Evolutionary conservation across 2,113 vertebrate species (phyloP).

Genomic region (Suncus etruscus): DNA sequence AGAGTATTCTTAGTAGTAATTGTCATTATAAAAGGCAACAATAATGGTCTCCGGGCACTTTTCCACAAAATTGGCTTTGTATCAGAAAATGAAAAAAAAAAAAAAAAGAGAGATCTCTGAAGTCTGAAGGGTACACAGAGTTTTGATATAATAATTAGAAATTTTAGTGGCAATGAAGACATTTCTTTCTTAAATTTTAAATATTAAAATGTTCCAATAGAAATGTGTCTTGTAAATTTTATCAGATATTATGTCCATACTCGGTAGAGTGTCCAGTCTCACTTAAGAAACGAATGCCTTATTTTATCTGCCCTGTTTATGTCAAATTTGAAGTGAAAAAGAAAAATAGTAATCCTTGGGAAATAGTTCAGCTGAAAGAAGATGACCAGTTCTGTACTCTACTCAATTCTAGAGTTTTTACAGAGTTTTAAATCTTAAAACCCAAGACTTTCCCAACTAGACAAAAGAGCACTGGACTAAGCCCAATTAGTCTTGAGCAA

Average conservation of each 20-base stretch:
- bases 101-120: too few relatives aligned
- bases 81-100: conserved; percentile 52
- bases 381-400: background rate
- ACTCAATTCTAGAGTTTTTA: conserved; percentile 34
- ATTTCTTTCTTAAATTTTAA: conserved; percentile 28
- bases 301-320: conserved; percentile 25
- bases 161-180: conserved; percentile 21
- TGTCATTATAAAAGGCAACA: conserved; percentile 59
- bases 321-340: conserved; percentile 39
- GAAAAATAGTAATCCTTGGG: background rate
- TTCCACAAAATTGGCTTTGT: conserved; percentile 30
- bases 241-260: conserved; percentile 2
- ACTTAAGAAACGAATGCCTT: background rate
- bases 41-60: conserved; percentile 32
- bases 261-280: background rate
- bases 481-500: background rate
- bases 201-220: background rate
- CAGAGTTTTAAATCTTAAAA: conserved; percentile 27
- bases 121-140: conserved; percentile 15
- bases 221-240: background rate
- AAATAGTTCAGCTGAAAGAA: conserved; percentile 18
- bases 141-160: conserved; percentile 34
- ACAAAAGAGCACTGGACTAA: background rate
- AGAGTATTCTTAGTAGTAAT: conserved; percentile 53
- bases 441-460: background rate